Percentiles rank a stretch among this genome's conserved stretches.
Evolutionary conservation across 2,113 vertebrate genomes (phyloP).

Genomic region (Bolborhynchus lineola): DNA sequence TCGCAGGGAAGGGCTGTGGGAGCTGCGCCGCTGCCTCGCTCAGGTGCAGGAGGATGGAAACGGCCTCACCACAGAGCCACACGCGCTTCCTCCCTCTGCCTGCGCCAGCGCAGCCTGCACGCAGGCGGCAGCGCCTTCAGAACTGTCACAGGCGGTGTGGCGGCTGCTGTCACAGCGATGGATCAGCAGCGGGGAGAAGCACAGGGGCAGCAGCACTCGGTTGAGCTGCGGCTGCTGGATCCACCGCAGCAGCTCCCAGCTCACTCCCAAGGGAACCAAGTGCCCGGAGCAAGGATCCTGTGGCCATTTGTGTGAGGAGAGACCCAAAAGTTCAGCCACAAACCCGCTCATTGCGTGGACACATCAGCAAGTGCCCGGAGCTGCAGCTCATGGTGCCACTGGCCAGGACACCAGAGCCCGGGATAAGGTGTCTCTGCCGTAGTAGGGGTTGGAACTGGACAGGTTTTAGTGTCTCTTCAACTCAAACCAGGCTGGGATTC

Average conservation of each 20-base stretch:
- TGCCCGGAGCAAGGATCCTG: not conserved
- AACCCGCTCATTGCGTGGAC: accelerated
- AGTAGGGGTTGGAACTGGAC: not conserved
- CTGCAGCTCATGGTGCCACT: not conserved
- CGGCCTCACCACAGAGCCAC: not conserved
- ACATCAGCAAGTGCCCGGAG: accelerated
- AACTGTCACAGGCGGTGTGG: not conserved
- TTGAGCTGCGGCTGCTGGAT: accelerated
- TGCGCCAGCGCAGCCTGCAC: not conserved
- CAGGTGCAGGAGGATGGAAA: slow-evolving; percentile 49
- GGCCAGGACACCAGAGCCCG: accelerated
- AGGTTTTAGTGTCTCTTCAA: not conserved
- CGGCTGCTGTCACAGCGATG: accelerated
- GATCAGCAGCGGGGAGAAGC: not conserved
- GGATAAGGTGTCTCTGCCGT: not conserved
- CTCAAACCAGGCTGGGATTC: not conserved
- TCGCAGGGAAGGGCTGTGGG: not conserved
- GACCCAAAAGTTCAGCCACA: not conserved
- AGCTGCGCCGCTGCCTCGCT: not conserved
- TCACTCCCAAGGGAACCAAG: accelerated
- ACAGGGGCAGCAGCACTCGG: accelerated
- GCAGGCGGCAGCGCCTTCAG: not conserved
- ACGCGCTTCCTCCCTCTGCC: not conserved
- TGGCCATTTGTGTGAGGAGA: accelerated
- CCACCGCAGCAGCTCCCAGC: not conserved